Conservation (phyloP, 2,113 vertebrate genomes). For the Merops nubicus region DNA sequence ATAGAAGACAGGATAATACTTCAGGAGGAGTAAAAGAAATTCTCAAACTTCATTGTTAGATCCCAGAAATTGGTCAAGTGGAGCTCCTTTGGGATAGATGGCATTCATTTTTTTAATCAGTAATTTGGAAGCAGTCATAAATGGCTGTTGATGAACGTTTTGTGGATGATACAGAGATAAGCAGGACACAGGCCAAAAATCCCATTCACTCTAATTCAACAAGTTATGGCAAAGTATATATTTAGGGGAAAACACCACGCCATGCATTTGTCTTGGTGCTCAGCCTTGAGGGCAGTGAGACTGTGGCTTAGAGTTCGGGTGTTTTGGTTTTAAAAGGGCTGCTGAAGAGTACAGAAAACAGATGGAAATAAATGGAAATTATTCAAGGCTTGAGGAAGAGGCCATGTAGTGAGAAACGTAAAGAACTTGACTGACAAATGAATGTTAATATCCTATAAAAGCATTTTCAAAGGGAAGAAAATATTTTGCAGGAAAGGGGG, state of each 20-base stretch:
- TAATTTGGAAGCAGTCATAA: neutral
- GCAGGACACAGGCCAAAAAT: neutral
- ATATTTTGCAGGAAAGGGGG: neutral
- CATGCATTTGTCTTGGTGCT: neutral
- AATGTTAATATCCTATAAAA: neutral
- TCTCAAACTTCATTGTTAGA: neutral
- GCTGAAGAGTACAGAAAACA: neutral
- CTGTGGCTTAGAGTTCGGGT: neutral
- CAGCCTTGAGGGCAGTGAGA: neutral
- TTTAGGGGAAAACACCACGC: neutral
- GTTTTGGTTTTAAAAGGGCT: neutral
- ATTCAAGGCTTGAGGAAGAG: neutral
- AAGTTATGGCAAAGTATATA: neutral
- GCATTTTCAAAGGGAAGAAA: neutral
- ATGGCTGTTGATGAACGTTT: neutral
- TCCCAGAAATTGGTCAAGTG: neutral
- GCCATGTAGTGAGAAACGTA: neutral
- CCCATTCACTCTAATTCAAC: neutral
- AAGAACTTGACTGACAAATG: neutral
- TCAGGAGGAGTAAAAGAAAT: neutral
- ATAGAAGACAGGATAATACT: neutral
- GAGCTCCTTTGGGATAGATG: neutral
- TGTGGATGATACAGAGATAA: neutral
- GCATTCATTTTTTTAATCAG: neutral
- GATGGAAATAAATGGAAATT: neutral